These are phyloP conservation scores for Formica exsecta DNA, from an alignment of 1,140 invertebrate genomes.

Conservation along the genomic window DNA sequence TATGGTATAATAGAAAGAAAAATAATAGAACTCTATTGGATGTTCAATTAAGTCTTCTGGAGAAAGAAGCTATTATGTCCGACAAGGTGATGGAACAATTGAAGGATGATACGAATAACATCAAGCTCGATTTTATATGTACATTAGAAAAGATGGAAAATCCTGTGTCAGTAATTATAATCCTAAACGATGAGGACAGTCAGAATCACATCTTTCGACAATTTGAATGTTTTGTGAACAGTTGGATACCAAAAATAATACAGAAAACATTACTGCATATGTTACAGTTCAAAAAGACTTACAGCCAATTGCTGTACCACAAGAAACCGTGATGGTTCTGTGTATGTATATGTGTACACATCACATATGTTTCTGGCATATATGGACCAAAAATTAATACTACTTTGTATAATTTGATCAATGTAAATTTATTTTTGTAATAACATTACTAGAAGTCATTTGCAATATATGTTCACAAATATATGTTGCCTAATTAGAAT, in stretches of 20 bases:
- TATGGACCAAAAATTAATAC: background rate
- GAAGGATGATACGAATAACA: conserved; percentile 39
- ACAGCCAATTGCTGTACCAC: background rate
- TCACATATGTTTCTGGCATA: background rate
- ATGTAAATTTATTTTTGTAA: background rate
- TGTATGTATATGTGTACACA: background rate
- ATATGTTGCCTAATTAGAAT: background rate
- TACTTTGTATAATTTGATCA: background rate
- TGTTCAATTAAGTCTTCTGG: conserved; percentile 67
- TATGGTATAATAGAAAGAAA: conserved; percentile 76
- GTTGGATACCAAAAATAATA: conserved; percentile 69
- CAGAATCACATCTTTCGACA: conserved; percentile 63
- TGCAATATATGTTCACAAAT: background rate
- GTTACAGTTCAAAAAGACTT: conserved; percentile 74
- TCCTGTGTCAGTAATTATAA: conserved; percentile 62
- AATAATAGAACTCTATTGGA: conserved; percentile 50
- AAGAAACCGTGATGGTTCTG: background rate
- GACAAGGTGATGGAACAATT: conserved; percentile 64
- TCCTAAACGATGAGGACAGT: conserved; percentile 61
- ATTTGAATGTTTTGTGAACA: conserved; percentile 60
- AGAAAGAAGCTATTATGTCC: conserved; percentile 79
- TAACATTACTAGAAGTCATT: too few relatives aligned
- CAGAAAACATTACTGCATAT: conserved; percentile 77
- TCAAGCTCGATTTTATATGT: conserved; percentile 75
- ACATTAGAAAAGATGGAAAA: conserved; percentile 65